Evolutionary conservation across 2,113 vertebrate species (phyloP).

Genomic region (Pseudolaguvia tuberculata): DNA sequence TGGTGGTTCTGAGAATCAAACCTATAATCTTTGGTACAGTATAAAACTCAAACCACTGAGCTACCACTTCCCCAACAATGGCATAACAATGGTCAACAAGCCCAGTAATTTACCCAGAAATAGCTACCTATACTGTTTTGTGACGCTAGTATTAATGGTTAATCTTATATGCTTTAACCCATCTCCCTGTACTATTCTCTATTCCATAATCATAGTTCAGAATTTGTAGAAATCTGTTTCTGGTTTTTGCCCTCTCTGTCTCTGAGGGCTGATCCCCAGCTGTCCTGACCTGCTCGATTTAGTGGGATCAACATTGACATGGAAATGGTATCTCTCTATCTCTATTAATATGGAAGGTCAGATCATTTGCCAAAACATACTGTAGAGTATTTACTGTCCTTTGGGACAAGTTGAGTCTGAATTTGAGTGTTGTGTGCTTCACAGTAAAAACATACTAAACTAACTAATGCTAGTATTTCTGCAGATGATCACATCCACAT

Average conservation of each 20-base stretch:
- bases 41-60: too few species aligned
- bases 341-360: constrained; percentile 56
- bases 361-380: constrained; percentile 41
- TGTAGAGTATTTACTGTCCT: constrained; percentile 15
- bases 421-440: neutral
- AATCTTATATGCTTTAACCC: constrained; percentile 21
- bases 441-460: constrained; percentile 16
- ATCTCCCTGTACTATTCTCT: neutral
- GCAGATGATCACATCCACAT: neutral
- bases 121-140: constrained; percentile 3
- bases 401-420: neutral
- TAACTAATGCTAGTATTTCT: neutral
- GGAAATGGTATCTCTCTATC: constrained; percentile 53
- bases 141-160: neutral
- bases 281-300: constrained; percentile 59
- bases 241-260: constrained; percentile 40
- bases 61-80: too few species aligned
- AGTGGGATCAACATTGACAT: constrained; percentile 51
- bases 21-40: too few species aligned
- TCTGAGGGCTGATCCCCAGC: constrained; percentile 51
- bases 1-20: too few species aligned
- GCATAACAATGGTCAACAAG: neutral
- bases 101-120: neutral
- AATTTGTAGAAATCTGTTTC: constrained; percentile 44
- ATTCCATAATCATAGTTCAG: constrained; percentile 29